Conservation (phyloP, 2,797 vertebrate genomes). For the Cirrhinus mrigala region DNA sequence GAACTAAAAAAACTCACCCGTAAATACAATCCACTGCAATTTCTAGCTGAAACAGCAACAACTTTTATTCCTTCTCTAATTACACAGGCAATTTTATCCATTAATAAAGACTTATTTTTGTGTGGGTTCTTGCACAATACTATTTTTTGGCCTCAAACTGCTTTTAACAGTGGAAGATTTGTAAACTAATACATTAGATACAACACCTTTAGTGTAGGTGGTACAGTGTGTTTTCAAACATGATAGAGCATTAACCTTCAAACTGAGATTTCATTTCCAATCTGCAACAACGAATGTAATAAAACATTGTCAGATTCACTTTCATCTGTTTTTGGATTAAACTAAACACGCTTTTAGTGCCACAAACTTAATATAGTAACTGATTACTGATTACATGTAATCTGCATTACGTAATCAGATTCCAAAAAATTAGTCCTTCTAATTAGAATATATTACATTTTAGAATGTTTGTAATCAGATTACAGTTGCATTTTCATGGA, state of each 20-base stretch:
- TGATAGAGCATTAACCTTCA: background rate
- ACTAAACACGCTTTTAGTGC: background rate
- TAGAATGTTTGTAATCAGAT: background rate
- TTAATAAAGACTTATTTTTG: background rate
- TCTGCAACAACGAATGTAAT: background rate
- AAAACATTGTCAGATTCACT: background rate
- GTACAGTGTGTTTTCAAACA: background rate
- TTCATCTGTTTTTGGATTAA: background rate
- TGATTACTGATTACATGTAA: background rate
- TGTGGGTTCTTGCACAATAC: background rate
- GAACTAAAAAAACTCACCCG: background rate
- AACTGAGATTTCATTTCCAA: background rate
- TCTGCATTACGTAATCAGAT: background rate
- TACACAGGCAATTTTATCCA: background rate
- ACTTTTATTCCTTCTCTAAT: background rate
- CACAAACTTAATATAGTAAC: background rate
- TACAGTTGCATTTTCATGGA: background rate
- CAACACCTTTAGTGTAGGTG: background rate
- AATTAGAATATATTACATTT: background rate
- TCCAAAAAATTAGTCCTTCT: background rate
- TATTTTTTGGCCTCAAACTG: background rate
- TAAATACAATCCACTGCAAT: background rate
- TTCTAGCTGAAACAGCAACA: background rate
- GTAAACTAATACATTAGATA: background rate
- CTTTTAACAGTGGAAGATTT: background rate